Conservation (phyloP, 2,113 vertebrate genomes). For the Poeciliopsis prolifica region DNA sequence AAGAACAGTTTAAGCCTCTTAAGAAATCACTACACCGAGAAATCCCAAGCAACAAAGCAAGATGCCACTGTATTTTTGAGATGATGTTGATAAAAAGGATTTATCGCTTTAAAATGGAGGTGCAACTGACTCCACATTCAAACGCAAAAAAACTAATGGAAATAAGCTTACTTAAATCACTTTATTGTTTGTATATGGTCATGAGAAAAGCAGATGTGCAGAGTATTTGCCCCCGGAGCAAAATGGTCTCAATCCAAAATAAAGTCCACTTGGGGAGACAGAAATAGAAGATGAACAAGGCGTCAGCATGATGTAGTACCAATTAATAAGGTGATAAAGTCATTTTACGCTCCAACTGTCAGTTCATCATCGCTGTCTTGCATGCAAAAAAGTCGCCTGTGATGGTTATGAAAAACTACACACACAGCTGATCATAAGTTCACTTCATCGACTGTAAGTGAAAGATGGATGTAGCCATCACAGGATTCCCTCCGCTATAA, state of each 20-base stretch:
- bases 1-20: constrained; percentile 41
- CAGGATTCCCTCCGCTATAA: too few species aligned
- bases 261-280: background rate
- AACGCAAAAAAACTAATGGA: background rate
- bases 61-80: constrained; percentile 15
- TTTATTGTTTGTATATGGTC: background rate
- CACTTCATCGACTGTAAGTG: background rate
- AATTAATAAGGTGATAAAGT: constrained; percentile 25
- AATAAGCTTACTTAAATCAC: constrained; percentile 2
- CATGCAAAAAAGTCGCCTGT: background rate
- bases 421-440: background rate
- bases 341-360: constrained; percentile 6
- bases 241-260: constrained; percentile 6
- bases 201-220: background rate
- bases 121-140: background rate
- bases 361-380: constrained; percentile 4
- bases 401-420: background rate
- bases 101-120: constrained; percentile 31
- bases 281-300: background rate
- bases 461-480: too few species aligned
- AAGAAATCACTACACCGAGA: constrained; percentile 32
- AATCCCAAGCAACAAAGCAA: constrained; percentile 51
- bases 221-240: constrained; percentile 8
- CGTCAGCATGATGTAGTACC: constrained; percentile 9
- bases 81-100: constrained; percentile 59